A percentile compares a stretch with the other conserved stretches of the same genome.
Evolutionary conservation across 2,797 vertebrate species (phyloP).

Genomic region (Phataginus tetradactyla): DNA sequence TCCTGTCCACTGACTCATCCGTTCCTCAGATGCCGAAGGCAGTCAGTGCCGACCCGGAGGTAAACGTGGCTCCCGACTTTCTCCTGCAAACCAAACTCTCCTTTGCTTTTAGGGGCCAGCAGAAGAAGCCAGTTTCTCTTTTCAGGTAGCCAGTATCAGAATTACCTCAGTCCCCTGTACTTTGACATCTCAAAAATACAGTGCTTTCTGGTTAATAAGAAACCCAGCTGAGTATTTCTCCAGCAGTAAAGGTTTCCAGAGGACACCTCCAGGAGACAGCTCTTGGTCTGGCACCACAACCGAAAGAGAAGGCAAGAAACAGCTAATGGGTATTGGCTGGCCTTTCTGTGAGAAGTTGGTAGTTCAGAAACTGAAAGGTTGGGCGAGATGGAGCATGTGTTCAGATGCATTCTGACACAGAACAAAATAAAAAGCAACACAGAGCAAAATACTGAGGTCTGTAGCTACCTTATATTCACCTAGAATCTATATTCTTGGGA

Average conservation of each 20-base stretch:
- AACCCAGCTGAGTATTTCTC: not conserved
- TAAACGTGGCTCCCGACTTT: accelerated
- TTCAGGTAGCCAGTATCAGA: not conserved
- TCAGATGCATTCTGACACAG: constrained; percentile 37
- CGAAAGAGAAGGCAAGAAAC: not conserved
- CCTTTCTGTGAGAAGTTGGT: not conserved
- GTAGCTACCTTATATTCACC: not conserved
- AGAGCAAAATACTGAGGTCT: not conserved
- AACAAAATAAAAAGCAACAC: not conserved
- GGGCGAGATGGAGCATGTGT: not conserved
- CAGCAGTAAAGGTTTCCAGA: not conserved
- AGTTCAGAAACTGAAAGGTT: not conserved
- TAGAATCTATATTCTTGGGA: not conserved
- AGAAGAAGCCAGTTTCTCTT: not conserved
- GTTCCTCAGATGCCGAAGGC: not conserved
- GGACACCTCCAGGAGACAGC: not conserved
- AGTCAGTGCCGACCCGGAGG: not conserved
- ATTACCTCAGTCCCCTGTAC: not conserved
- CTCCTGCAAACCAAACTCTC: not conserved
- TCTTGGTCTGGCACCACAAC: not conserved
- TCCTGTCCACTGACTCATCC: not conserved
- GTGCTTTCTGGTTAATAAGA: not conserved
- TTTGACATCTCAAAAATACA: constrained; percentile 22
- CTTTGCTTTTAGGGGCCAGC: not conserved
- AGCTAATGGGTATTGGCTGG: not conserved